Base-by-base conservation (phyloP, 2,797 vertebrate species). In the Oreortyx pictus region DNA sequence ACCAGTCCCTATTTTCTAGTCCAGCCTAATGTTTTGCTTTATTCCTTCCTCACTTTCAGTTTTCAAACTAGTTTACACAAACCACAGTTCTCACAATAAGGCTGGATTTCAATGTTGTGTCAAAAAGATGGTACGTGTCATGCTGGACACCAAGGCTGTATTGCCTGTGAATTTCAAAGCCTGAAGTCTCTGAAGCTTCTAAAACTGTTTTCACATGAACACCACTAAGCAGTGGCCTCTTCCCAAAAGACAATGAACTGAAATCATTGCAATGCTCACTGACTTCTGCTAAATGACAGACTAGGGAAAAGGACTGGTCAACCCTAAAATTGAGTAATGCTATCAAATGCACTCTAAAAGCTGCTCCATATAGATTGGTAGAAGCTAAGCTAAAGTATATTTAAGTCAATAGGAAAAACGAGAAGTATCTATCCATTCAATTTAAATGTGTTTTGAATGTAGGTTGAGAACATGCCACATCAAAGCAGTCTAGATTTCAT, bases 201-300 rank as follows among this genome's bases (percentile, higher is more conserved):
- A 43, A 89, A 87, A 81, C 23, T 81, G 11, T 41, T 72, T 87
- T 60, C 39, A 14, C 13, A 41, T 65, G n/a, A 60, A 35, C 41
- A n/a, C 6, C 68, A 68, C 33, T 81, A 94, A 65, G 93, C 64
- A 24, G 25, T 73, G 70, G 9, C 11, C 31, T 89, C 39, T 72
- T 81, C n/a, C 59, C 89, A 81, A 89, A 83, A 83, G 66, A 73
- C 46, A 57, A 73, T 72, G 72, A 93, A 44, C 6, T 65, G 46
- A 92, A 96, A 86, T 95, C 85, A 27, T 41, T 91, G 46, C 54
- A 66, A 72, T 86, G 70, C 44, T 91, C 76, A 93, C 43, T 70
- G 80, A 81, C 56, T 83, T 44, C 37, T 92, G 47, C 74, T 82
- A 88, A 94, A 91, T 81, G 59, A 78, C 50, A 80, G 37, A 73